These are phyloP conservation scores for Spodoptera picta DNA, from an alignment of 2,888 invertebrate genomes.

Conservation along the genomic window DNA sequence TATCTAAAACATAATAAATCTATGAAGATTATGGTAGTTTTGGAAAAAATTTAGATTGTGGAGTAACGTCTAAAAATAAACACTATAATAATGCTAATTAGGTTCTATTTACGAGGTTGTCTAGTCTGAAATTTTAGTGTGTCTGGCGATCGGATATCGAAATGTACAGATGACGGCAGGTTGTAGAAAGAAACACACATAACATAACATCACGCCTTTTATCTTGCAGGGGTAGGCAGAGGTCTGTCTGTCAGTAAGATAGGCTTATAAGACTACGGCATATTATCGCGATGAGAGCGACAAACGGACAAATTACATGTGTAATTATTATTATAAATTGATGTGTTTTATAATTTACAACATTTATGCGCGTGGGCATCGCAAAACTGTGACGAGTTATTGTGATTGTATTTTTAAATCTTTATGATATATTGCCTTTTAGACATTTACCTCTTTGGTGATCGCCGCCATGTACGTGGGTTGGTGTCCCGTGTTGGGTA, in stretches of 20 bases:
- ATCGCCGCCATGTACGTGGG: too few relatives aligned
- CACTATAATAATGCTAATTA: neutral
- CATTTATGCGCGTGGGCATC: constrained; percentile 15
- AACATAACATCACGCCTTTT: too few relatives aligned
- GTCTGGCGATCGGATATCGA: too few relatives aligned
- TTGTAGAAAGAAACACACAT: too few relatives aligned
- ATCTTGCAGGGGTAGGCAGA: too few relatives aligned
- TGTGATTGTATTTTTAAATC: constrained; percentile 10
- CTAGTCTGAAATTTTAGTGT: too few relatives aligned
- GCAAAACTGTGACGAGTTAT: constrained; percentile 23
- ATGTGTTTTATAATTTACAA: constrained; percentile 24
- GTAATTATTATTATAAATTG: constrained; percentile 28
- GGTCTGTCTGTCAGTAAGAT: too few relatives aligned
- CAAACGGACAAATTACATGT: constrained; percentile 22
- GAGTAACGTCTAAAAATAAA: neutral
- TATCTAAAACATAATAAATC: constrained; percentile 22
- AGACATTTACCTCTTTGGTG: too few relatives aligned
- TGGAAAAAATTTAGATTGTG: neutral
- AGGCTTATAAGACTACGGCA: too few relatives aligned
- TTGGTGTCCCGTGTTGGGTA: too few relatives aligned
- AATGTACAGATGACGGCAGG: too few relatives aligned
- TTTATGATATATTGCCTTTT: neutral
- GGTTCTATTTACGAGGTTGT: too few relatives aligned
- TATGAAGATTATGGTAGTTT: constrained; percentile 2
- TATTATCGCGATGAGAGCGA: constrained; percentile 2